Evolutionary conservation across 2,113 vertebrate species (phyloP), one percentile per base, ranked within the genome.

Genomic region (Labeo catla): DNA sequence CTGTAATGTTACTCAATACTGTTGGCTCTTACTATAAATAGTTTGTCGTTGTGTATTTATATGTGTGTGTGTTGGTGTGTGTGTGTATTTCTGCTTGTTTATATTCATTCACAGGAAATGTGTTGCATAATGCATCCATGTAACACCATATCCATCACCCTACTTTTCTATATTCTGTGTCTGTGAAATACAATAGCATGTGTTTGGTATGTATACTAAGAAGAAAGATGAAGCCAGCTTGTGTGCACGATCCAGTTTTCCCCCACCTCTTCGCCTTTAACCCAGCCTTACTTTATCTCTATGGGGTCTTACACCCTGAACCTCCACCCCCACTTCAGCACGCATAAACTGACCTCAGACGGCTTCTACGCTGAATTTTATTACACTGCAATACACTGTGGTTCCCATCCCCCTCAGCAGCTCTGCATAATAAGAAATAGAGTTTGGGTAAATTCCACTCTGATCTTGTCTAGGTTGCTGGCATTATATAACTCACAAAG

Each of bases 371-470:
- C 80, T 36, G 82, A 34, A 72, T 73, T 73, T 59, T 54, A 73
- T 73, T 59, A 59, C 68, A 34, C 78, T 82, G 72, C 21, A 8
- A 61, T 61, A 78, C 83, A 63, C 83, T 49, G 52, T 74, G 66
- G 65, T 76, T 79, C 74, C 76, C 77, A 78, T 82, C 68, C 79
- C 76, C 86, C 78, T 84, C 54, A 34, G 36, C 52, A 19, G 23
- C 39, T 65, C 39, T 77, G 66, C 76, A 84, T 28, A 81, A 52
- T 19, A 85, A 23, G 45, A 65, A 76, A 63, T 65, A 84, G 66
- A 68, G 74, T 73, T 88, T 87, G 81, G 86, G 87, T 84, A 89
- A 91, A 88, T 87, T 89, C 88, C 89, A 89, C 77, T 87, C 34
- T 78, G 86, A 87, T 78, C 83, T 84, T 76, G 68, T 85, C 72